Evolutionary conservation across 2,113 vertebrate species (phyloP).

Genomic region (Antechinus flavipes): DNA sequence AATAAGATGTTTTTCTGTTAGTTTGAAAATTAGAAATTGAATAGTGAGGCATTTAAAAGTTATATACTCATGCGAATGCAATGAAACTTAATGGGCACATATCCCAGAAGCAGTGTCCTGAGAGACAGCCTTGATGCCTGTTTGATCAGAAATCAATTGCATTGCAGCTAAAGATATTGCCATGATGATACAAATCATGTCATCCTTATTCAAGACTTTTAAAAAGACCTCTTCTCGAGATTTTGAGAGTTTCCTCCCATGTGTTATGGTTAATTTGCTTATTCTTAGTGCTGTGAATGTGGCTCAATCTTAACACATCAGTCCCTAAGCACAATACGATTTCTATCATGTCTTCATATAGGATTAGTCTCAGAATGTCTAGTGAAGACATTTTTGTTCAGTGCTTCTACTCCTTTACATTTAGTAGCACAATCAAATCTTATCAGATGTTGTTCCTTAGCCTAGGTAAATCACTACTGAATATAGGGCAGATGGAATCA

Average conservation of each 20-base stretch:
- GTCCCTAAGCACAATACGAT: neutral
- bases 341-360: neutral
- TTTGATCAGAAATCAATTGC: neutral
- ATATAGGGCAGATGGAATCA: neutral
- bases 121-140: neutral
- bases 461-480: neutral
- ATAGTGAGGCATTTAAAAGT: neutral
- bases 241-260: neutral
- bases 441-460: neutral
- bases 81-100: neutral
- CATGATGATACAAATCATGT: neutral
- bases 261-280: neutral
- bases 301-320: neutral
- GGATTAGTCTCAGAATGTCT: neutral
- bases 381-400: neutral
- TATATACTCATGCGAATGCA: neutral
- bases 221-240: neutral
- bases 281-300: neutral
- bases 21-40: neutral
- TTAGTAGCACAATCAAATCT: neutral
- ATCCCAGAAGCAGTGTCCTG: neutral
- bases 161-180: neutral
- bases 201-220: neutral
- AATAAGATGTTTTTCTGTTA: neutral
- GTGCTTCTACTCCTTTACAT: neutral